Conservation (phyloP, 2,888 invertebrate genomes). For the Drosophila fulvimacula region DNA sequence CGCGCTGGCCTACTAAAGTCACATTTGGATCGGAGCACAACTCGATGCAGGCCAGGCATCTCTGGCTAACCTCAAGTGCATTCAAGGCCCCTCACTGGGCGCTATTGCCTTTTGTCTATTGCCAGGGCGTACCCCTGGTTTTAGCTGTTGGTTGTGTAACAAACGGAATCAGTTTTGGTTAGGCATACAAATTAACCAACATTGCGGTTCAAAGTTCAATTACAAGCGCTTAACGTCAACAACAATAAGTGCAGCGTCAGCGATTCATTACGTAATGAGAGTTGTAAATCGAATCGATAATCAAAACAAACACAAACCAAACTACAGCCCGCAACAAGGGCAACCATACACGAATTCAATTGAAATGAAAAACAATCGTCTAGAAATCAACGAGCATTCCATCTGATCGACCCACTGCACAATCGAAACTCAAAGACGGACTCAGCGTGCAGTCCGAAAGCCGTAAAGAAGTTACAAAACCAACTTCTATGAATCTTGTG, state of each 20-base stretch:
- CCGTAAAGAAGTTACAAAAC: slow-evolving; percentile 4
- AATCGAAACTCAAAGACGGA: slow-evolving; percentile 33
- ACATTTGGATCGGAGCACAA: slow-evolving; percentile 27
- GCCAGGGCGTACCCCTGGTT: slow-evolving; percentile 33
- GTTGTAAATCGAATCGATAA: slow-evolving; percentile 50
- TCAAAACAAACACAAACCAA: slow-evolving; percentile 43
- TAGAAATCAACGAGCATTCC: slow-evolving; percentile 43
- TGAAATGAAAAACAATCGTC: slow-evolving; percentile 41
- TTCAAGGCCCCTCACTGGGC: slow-evolving; percentile 47
- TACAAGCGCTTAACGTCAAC: slow-evolving; percentile 34
- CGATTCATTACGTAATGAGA: slow-evolving; percentile 60
- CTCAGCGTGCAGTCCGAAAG: slow-evolving; percentile 24
- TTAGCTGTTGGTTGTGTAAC: slow-evolving; percentile 53
- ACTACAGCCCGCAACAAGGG: slow-evolving; percentile 59
- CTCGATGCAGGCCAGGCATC: slow-evolving; percentile 37
- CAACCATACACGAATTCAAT: slow-evolving; percentile 54
- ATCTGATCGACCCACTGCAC: slow-evolving; percentile 16
- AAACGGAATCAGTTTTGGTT: slow-evolving; percentile 51
- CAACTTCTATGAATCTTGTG: background rate
- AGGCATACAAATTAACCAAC: slow-evolving; percentile 51
- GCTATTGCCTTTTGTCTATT: background rate
- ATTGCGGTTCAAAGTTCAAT: slow-evolving; percentile 64
- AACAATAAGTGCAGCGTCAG: slow-evolving; percentile 52
- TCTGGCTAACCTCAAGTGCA: slow-evolving; percentile 51
- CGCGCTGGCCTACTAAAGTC: slow-evolving; percentile 24